These are phyloP conservation scores for Zelostemma sp. DNA, from an alignment of 1,140 invertebrate species.

Conservation along the genomic window DNA sequence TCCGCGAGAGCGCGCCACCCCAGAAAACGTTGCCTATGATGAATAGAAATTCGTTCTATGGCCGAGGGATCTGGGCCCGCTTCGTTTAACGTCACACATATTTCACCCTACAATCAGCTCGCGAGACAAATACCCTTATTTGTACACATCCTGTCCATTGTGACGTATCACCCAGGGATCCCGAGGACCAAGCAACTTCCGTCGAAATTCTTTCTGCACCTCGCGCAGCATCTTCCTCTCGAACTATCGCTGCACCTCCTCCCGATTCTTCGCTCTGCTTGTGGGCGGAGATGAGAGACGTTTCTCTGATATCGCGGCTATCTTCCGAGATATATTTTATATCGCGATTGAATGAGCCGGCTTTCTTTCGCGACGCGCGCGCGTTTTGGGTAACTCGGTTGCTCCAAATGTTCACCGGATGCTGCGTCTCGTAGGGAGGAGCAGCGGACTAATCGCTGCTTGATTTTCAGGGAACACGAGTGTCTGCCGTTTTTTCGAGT, in stretches of 20 bases:
- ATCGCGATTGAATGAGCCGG: neutral
- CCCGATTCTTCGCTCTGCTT: constrained; percentile 16
- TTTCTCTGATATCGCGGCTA: constrained; percentile 26
- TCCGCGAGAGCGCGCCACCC: constrained; percentile 40
- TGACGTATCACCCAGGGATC: constrained; percentile 50
- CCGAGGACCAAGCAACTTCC: constrained; percentile 35
- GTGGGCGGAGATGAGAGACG: constrained; percentile 21
- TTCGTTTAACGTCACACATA: constrained; percentile 64
- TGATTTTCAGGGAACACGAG: constrained; percentile 7
- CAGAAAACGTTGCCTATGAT: constrained; percentile 50
- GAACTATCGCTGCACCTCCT: constrained; percentile 11
- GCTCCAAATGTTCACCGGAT: neutral
- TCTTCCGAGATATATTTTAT: constrained; percentile 15
- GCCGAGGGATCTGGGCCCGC: constrained; percentile 33
- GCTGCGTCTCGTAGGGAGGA: constrained; percentile 5
- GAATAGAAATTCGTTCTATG: constrained; percentile 54
- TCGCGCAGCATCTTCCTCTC: constrained; percentile 24
- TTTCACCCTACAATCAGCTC: constrained; percentile 61
- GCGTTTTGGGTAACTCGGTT: too few species aligned
- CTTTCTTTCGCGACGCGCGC: neutral
- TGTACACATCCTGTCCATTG: constrained; percentile 71
- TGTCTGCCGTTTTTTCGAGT: constrained; percentile 11
- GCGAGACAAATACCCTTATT: constrained; percentile 69
- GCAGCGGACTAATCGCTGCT: neutral
- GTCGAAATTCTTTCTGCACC: constrained; percentile 25